Evolutionary conservation across 2,797 vertebrate species (phyloP).

Genomic region (Pygocentrus nattereri): DNA sequence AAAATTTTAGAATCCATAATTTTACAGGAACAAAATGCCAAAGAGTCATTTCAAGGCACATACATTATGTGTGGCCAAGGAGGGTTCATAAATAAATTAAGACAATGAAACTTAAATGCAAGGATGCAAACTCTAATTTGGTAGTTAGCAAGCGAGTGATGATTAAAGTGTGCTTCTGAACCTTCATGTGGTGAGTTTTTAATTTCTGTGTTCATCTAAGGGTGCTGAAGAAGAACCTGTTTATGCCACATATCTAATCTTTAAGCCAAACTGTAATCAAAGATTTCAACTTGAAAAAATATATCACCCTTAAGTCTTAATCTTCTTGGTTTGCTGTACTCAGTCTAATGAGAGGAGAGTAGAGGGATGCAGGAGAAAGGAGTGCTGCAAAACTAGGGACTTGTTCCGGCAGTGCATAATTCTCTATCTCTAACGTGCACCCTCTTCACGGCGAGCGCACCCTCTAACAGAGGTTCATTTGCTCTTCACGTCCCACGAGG

Average conservation of each 20-base stretch:
- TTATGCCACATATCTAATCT: not conserved
- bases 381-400: slow-evolving; percentile 16
- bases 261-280: slow-evolving; percentile 25
- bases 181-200: slow-evolving; percentile 17
- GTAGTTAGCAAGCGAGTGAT: not conserved
- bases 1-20: too few relatives aligned
- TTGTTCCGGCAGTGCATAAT: not conserved
- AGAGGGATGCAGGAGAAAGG: not conserved
- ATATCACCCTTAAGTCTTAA: slow-evolving; percentile 33
- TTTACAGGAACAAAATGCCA: too few relatives aligned
- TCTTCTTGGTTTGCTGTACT: slow-evolving; percentile 2
- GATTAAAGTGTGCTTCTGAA: not conserved
- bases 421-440: not conserved
- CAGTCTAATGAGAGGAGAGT: not conserved
- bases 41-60: too few relatives aligned
- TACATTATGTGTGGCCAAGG: too few relatives aligned
- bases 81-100: not conserved
- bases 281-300: not conserved
- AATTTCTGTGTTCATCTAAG: slow-evolving; percentile 28
- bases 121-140: slow-evolving; percentile 4
- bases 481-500: slow-evolving; percentile 70
- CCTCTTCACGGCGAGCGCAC: slow-evolving; percentile 52
- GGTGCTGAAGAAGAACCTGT: slow-evolving; percentile 33
- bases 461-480: slow-evolving; percentile 70
- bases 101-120: not conserved